These are phyloP conservation scores for Erethizon dorsatum DNA, from an alignment of 2,797 vertebrate species.

Conservation along the genomic window DNA sequence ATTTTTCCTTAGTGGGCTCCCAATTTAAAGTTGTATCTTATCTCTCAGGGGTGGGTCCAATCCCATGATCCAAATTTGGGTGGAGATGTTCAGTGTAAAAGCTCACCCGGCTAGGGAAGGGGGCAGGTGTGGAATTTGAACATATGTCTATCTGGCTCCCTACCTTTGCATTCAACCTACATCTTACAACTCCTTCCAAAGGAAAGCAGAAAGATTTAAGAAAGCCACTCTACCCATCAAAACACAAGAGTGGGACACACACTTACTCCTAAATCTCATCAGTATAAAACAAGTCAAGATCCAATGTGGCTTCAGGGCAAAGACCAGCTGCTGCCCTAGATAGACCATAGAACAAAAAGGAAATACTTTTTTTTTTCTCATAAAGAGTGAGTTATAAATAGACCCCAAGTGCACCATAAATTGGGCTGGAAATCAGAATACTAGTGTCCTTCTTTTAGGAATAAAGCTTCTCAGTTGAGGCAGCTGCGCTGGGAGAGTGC, in stretches of 20 bases:
- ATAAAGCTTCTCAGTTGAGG: slow-evolving; percentile 20
- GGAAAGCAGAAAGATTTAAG: neutral
- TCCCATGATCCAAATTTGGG: slow-evolving; percentile 30
- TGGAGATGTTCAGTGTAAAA: slow-evolving; percentile 19
- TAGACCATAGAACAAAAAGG: neutral
- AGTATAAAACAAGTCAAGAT: slow-evolving; percentile 49
- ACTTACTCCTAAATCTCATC: slow-evolving; percentile 44
- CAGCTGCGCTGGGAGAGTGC: neutral
- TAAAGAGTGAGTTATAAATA: slow-evolving; percentile 52
- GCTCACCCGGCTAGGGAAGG: neutral
- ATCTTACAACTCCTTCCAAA: neutral
- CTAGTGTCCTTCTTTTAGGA: slow-evolving; percentile 3
- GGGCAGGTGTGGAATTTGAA: slow-evolving; percentile 11
- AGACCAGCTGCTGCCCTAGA: slow-evolving; percentile 49
- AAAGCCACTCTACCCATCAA: slow-evolving; percentile 14
- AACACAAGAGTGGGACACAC: neutral
- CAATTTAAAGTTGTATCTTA: slow-evolving; percentile 11
- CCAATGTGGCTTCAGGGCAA: neutral
- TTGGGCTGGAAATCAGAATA: slow-evolving; percentile 35
- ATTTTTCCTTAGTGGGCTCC: neutral
- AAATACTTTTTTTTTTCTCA: slow-evolving; percentile 3
- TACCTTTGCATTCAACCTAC: neutral
- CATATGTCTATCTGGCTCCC: neutral
- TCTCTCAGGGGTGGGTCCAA: neutral
- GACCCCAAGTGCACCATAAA: neutral